phyloP scores from a whole-genome alignment of 2,113 vertebrate species.

The Maccullochella peelii region DNA sequence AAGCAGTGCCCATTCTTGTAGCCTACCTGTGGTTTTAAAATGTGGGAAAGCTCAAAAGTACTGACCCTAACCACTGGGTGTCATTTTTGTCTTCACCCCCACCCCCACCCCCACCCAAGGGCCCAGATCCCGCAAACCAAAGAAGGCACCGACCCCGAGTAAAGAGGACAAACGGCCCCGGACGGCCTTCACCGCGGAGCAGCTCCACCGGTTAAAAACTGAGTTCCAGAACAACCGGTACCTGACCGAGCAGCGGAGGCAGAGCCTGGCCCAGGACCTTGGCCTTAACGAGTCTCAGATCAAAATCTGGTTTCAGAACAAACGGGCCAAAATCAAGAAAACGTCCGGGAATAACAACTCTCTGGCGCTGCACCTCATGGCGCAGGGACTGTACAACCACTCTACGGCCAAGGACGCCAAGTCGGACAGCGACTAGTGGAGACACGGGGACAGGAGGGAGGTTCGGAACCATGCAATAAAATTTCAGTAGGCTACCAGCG shows the following conservation, averaged over 20 bases:
- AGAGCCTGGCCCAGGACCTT: conserved; percentile 89
- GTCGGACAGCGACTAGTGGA: conserved; percentile 91
- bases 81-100: neutral
- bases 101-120: conserved; percentile 75
- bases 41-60: neutral
- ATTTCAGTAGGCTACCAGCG: conserved; percentile 89
- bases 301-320: conserved; percentile 97
- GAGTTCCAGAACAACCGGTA: conserved; percentile 93
- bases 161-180: conserved; percentile 92
- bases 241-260: conserved; percentile 90
- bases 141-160: conserved; percentile 55
- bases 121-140: conserved; percentile 95
- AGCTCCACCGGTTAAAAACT: conserved; percentile 89
- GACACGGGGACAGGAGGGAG: neutral
- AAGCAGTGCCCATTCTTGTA: neutral
- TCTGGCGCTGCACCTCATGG: conserved; percentile 91
- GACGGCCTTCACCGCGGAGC: conserved; percentile 91
- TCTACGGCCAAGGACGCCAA: conserved; percentile 87
- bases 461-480: conserved; percentile 87
- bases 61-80: neutral
- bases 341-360: conserved; percentile 88
- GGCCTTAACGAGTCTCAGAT: conserved; percentile 93
- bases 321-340: conserved; percentile 94
- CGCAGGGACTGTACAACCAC: conserved; percentile 93
- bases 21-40: neutral